Conservation (phyloP, 2,888 invertebrate genomes). For the Dysmachus trigonus region DNA sequence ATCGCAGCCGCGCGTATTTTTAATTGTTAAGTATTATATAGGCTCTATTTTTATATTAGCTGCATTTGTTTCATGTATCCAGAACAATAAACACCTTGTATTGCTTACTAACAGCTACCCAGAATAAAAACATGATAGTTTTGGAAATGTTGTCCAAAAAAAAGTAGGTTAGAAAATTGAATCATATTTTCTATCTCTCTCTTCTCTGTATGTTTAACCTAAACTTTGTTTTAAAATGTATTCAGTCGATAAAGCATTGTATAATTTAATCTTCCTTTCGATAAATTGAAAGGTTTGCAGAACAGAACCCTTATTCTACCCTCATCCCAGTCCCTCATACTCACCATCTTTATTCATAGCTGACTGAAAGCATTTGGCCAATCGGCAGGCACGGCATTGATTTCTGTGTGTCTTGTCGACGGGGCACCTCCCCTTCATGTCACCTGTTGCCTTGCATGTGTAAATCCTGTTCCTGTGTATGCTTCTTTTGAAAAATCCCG, state of each 20-base stretch:
- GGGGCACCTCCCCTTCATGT: constrained; percentile 90
- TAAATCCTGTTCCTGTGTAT: constrained; percentile 96
- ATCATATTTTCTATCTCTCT: too few relatives aligned
- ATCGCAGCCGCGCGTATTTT: too few relatives aligned
- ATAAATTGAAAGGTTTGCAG: not conserved
- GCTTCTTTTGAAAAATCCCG: constrained; percentile 95
- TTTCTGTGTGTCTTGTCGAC: constrained; percentile 97
- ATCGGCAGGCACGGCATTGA: constrained; percentile 94
- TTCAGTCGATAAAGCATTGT: not conserved
- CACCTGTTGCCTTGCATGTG: constrained; percentile 95
- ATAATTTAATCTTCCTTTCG: not conserved
- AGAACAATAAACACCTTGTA: too few relatives aligned
- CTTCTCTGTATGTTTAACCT: too few relatives aligned
- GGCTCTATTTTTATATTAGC: too few relatives aligned
- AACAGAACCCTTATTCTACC: not conserved
- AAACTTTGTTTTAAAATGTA: not conserved
- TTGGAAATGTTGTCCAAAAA: too few relatives aligned
- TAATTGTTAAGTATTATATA: too few relatives aligned
- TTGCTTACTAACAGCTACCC: too few relatives aligned
- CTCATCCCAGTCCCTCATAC: constrained; percentile 58
- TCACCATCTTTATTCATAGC: constrained; percentile 99
- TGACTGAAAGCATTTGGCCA: constrained; percentile 94
- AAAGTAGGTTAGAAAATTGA: too few relatives aligned
- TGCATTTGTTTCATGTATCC: too few relatives aligned
- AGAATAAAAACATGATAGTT: too few relatives aligned